Conservation (phyloP, 2,888 invertebrate species). For the Drosophila neotestacea region DNA sequence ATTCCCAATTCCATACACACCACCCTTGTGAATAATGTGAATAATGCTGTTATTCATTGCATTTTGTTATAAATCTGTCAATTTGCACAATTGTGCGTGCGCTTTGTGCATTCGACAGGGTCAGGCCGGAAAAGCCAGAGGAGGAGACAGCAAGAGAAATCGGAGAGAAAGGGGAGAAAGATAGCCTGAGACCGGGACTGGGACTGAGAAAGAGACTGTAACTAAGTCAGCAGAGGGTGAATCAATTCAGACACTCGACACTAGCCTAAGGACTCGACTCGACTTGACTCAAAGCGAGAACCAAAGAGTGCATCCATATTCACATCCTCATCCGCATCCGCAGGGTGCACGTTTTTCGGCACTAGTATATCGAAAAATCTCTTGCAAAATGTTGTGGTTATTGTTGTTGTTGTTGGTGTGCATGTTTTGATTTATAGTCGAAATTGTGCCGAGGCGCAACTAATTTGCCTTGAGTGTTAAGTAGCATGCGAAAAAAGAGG, state of each 20-base stretch:
- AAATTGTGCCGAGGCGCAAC: slow-evolving; percentile 70
- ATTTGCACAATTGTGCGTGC: slow-evolving; percentile 78
- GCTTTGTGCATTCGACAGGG: slow-evolving; percentile 56
- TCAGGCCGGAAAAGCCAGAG: slow-evolving; percentile 20
- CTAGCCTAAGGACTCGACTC: slow-evolving; percentile 14
- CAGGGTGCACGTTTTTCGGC: slow-evolving; percentile 43
- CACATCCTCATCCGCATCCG: slow-evolving; percentile 37
- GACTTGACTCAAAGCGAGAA: neutral
- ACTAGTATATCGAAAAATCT: slow-evolving; percentile 63
- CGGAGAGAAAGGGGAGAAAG: neutral
- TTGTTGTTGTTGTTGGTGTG: slow-evolving; percentile 18
- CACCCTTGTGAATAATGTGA: slow-evolving; percentile 64
- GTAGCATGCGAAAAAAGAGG: slow-evolving; percentile 54
- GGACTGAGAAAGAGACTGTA: neutral
- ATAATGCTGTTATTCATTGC: slow-evolving; percentile 75
- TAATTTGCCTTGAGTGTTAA: slow-evolving; percentile 74
- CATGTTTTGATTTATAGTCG: slow-evolving; percentile 67
- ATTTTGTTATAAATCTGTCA: slow-evolving; percentile 81
- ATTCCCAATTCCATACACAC: slow-evolving; percentile 18
- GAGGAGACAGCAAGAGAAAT: neutral
- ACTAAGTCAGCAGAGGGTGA: slow-evolving; percentile 22
- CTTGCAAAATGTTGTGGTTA: slow-evolving; percentile 44
- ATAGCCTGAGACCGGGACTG: slow-evolving; percentile 1
- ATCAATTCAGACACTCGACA: slow-evolving; percentile 23
- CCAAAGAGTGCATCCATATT: slow-evolving; percentile 14